Base-by-base conservation (phyloP, 1,140 invertebrate species). In the Paralvinella palmiformis region DNA sequence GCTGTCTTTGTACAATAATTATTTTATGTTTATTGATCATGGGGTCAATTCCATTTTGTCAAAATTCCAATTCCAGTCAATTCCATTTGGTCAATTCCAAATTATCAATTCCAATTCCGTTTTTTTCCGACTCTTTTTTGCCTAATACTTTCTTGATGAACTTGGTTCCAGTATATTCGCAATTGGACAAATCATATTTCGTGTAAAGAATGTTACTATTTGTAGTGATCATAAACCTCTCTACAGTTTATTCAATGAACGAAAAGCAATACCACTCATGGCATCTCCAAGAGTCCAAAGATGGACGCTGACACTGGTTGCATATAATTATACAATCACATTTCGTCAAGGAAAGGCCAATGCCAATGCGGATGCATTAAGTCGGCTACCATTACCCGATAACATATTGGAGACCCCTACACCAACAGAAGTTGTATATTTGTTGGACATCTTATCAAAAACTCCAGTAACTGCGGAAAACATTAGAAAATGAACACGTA, bases 141-240 rank as follows among this genome's bases (percentile, higher is more conserved):
- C n/a, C n/a, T n/a, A n/a, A n/a, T n/a, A n/a, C n/a, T n/a, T n/a
- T n/a, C n/a, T n/a, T n/a, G n/a, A n/a, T n/a, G n/a, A n/a, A n/a
- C n/a, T n/a, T n/a, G n/a, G n/a, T n/a, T n/a, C n/a, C n/a, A n/a
- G n/a, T n/a, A n/a, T n/a, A n/a, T n/a, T n/a, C n/a, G n/a, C n/a
- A n/a, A n/a, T n/a, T n/a, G n/a, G n/a, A n/a, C n/a, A n/a, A n/a
- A n/a, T n/a, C n/a, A n/a, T n/a, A n/a, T n/a, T n/a, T n/a, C n/a
- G n/a, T n/a, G n/a, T n/a, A n/a, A n/a, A n/a, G n/a, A n/a, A n/a
- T n/a, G n/a, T 84, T 66, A 79, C 64, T 2, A 61, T 85, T 3
- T 64, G 73, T 15, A 85, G 79, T 2, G 82, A 85, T 63, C 82
- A 85, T 58, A 79, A 82, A 56, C 80, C 83, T 0, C 59, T 78